A percentile compares a stretch with the other conserved stretches of the same genome.
Conservation (phyloP, 2,888 invertebrate species). For the Acrobasis repandana region DNA sequence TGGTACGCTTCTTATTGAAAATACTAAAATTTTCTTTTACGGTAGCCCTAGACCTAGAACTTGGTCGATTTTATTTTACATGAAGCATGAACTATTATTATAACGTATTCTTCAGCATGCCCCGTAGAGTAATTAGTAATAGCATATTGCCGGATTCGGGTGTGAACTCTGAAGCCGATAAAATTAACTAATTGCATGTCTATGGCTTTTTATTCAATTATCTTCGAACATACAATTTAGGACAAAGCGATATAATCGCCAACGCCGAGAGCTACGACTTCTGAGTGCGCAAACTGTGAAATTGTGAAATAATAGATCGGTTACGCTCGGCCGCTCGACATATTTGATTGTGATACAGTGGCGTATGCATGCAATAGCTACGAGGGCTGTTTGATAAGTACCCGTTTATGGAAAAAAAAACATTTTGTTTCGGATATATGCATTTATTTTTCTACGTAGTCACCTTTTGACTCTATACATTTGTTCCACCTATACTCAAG, state of each 20-base stretch:
- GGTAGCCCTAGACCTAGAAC: conserved; percentile 63
- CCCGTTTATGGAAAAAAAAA: too few relatives aligned
- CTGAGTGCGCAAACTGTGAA: conserved; percentile 23
- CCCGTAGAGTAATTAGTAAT: conserved; percentile 58
- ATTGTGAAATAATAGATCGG: background rate
- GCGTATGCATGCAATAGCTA: conserved; percentile 1
- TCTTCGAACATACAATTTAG: conserved; percentile 9
- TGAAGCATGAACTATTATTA: conserved; percentile 64
- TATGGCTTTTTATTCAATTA: conserved; percentile 54
- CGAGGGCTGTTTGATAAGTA: too few relatives aligned
- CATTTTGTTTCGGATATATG: too few relatives aligned
- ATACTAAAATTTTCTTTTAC: conserved; percentile 54
- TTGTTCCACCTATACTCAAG: too few relatives aligned
- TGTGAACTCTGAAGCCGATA: conserved; percentile 39
- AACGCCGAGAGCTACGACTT: conserved; percentile 28
- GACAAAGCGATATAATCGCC: conserved; percentile 9
- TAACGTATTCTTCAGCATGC: conserved; percentile 66
- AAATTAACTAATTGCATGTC: conserved; percentile 70
- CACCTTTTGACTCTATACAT: too few relatives aligned
- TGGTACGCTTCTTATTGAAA: conserved; percentile 62
- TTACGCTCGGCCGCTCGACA: background rate
- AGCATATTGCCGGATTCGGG: conserved; percentile 47
- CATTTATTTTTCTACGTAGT: too few relatives aligned
- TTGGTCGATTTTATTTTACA: conserved; percentile 51
- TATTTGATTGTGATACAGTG: background rate